Evolutionary conservation across 2,888 invertebrate genomes (phyloP).

Genomic region (Punctoribates punctum): DNA sequence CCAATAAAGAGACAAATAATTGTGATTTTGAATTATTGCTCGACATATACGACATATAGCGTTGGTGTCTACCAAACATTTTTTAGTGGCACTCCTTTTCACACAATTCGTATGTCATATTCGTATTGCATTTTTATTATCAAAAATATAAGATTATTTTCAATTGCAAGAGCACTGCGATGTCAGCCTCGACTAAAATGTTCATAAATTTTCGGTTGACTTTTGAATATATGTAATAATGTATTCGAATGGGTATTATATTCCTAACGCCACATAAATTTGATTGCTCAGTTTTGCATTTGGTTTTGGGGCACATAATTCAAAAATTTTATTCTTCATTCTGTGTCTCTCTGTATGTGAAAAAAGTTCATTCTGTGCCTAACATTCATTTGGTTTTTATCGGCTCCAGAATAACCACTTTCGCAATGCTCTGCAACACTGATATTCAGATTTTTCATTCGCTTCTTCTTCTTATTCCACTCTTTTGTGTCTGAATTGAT

Average conservation of each 20-base stretch:
- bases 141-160: background rate
- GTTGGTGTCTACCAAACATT: background rate
- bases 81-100: background rate
- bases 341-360: background rate
- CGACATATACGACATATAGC: conserved; percentile 2
- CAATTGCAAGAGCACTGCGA: background rate
- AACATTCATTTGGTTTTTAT: background rate
- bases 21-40: conserved; percentile 20
- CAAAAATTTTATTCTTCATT: background rate
- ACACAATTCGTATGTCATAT: background rate
- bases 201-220: background rate
- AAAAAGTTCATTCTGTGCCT: background rate
- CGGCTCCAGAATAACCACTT: no score
- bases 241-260: conserved; percentile 27
- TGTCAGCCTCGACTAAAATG: background rate
- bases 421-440: no score
- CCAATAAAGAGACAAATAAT: conserved; percentile 34
- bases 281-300: background rate
- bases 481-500: no score
- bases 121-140: background rate
- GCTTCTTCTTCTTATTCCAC: no score
- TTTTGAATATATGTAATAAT: conserved; percentile 19
- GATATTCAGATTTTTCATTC: no score
- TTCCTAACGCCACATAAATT: conserved; percentile 24
- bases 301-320: conserved; percentile 5